Percentiles rank a stretch among this genome's conserved stretches.
phyloP scores from a whole-genome alignment of 2,113 vertebrate genomes.

The Melanotaenia duboulayi region DNA sequence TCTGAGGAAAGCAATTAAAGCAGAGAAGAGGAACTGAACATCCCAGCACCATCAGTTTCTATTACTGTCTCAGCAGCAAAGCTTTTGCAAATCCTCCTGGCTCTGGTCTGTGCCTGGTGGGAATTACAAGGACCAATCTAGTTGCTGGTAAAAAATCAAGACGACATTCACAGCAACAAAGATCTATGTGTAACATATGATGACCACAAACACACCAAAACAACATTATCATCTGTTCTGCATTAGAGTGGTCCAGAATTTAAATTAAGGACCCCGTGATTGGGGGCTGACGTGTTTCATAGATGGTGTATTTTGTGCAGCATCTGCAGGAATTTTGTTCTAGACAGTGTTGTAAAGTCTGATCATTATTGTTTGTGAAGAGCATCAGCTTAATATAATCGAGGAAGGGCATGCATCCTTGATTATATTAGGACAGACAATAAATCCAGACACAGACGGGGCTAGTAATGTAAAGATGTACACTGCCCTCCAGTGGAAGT shows the following conservation, averaged over 20 bases:
- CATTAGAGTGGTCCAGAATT: slow-evolving; percentile 2
- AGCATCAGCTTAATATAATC: slow-evolving; percentile 18
- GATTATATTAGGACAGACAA: not conserved
- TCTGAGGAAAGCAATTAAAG: slow-evolving; percentile 52
- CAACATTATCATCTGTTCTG: not conserved
- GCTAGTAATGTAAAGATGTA: slow-evolving; percentile 43
- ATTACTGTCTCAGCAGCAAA: slow-evolving; percentile 32
- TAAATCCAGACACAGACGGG: not conserved
- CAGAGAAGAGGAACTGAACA: slow-evolving; percentile 41
- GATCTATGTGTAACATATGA: not conserved
- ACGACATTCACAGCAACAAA: slow-evolving; percentile 3
- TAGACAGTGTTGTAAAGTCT: slow-evolving; percentile 4
- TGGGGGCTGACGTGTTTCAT: not conserved
- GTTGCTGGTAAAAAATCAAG: not conserved
- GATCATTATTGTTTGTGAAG: not conserved
- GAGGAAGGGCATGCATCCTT: not conserved
- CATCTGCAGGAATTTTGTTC: slow-evolving; percentile 18
- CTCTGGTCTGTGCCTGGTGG: slow-evolving; percentile 23
- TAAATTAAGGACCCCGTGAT: slow-evolving; percentile 12
- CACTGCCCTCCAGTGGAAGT: slow-evolving; percentile 71
- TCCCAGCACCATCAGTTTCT: slow-evolving; percentile 39
- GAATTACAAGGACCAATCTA: slow-evolving; percentile 34
- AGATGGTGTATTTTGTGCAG: slow-evolving; percentile 3
- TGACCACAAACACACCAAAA: slow-evolving; percentile 4
- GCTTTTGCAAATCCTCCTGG: slow-evolving; percentile 39